Evolutionary conservation across 2,113 vertebrate genomes (phyloP), one percentile per base, ranked within the genome.

Genomic region (Pachyramphus minor): DNA sequence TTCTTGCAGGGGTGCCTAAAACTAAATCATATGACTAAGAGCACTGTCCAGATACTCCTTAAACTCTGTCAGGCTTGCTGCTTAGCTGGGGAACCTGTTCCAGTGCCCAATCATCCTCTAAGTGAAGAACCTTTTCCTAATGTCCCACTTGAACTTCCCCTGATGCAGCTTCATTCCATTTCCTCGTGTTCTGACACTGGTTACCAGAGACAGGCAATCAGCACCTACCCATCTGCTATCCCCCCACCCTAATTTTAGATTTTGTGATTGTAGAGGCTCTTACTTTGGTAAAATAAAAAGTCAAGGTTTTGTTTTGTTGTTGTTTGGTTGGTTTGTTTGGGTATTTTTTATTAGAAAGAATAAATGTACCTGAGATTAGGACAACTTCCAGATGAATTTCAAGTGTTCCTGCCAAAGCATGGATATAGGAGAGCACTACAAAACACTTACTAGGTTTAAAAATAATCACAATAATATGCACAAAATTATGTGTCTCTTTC

Each of bases 81-180:
- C 27, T 85, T 71, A 47, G 11, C 42, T n/a, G 66, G 28, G 2
- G 28, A 79, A 12, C 14, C 56, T 82, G 19, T 67, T 71, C 31
- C 25, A 33, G 49, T 3, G 42, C 45, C 7, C 0, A 6, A 8
- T 3, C 31, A 79, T 2, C 4, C 10, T 27, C 42, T 44, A 31
- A 14, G 37, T 8, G 24, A 81, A 53, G 28, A 78, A 66, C 3
- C 5, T 53, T 66, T 67, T 72, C 66, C n/a, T 66, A 19, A 74
- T 31, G 67, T 44, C n/a, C 66, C 62, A 10, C 8, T 25, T 82
- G 69, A 53, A 58, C 42, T n/a, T 73, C 18, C 17, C 12, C 41
- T 47, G 20, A 64, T 2, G n/a, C 30, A 94, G 31, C 28, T 78
- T 49, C 16, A 45, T 41, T 66, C 45, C 41, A 45, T 58, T 62